Conservation (phyloP, 2,888 invertebrate species). For the Dolomedes plantarius region DNA sequence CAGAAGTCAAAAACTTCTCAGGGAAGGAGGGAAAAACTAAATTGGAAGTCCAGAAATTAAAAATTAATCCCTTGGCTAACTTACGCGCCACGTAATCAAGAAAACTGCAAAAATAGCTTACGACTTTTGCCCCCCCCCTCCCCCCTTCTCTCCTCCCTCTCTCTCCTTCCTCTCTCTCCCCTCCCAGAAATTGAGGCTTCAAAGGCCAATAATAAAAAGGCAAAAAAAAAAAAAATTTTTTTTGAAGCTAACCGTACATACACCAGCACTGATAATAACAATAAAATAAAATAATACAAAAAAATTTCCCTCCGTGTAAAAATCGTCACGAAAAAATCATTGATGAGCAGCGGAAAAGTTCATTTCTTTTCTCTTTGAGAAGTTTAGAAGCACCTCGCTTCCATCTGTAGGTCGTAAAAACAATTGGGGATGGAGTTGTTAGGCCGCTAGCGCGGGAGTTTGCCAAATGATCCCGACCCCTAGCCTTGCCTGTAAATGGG, state of each 20-base stretch:
- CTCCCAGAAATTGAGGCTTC: constrained; percentile 26
- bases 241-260: not conserved
- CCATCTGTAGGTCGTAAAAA: constrained; percentile 58
- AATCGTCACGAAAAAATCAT: constrained; percentile 70
- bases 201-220: constrained; percentile 33
- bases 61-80: constrained; percentile 64
- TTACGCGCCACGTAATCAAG: constrained; percentile 55
- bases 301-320: constrained; percentile 39
- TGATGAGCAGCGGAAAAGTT: constrained; percentile 61
- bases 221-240: constrained; percentile 21
- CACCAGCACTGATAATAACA: constrained; percentile 63
- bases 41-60: constrained; percentile 52
- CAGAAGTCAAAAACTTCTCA: not conserved
- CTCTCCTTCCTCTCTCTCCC: too few species aligned
- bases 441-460: constrained; percentile 43
- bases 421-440: constrained; percentile 48
- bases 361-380: constrained; percentile 60
- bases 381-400: constrained; percentile 42
- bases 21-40: not conserved
- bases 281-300: constrained; percentile 58
- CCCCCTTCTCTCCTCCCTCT: constrained; percentile 7
- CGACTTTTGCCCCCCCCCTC: not conserved
- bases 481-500: constrained; percentile 23
- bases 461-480: constrained; percentile 55
- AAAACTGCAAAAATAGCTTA: constrained; percentile 66